Conservation (phyloP, 2,113 vertebrate genomes). For the Prolemur simus region DNA sequence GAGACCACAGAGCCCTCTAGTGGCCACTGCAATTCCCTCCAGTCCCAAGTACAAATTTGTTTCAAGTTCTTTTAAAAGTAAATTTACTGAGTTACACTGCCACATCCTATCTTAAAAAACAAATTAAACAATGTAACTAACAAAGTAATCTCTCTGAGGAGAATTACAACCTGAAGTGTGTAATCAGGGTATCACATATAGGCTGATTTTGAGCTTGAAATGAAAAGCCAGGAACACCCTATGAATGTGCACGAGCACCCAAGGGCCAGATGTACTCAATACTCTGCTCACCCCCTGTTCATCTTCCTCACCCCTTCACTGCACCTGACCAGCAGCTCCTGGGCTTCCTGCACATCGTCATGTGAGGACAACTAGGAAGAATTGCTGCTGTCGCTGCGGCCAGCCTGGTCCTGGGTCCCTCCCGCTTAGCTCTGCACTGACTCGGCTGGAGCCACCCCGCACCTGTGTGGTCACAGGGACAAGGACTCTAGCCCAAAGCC, state of each 20-base stretch:
- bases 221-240: rapidly evolving
- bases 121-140: neutral
- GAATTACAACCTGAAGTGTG: neutral
- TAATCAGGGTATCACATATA: neutral
- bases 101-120: neutral
- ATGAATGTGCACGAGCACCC: rapidly evolving
- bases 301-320: neutral
- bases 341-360: neutral
- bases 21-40: neutral
- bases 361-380: neutral
- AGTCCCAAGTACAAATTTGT: neutral
- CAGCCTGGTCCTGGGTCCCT: neutral
- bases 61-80: neutral
- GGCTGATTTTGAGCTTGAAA: too few relatives aligned
- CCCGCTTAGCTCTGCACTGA: neutral
- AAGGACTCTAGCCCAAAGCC: neutral
- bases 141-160: too few relatives aligned
- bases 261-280: neutral
- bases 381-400: neutral
- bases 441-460: neutral
- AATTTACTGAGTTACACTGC: neutral
- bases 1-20: slow-evolving; percentile 17
- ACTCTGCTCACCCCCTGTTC: neutral
- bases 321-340: neutral
- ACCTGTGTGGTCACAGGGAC: neutral